Conservation (phyloP, 2,888 invertebrate species). For the Agonopterix heracliana region DNA sequence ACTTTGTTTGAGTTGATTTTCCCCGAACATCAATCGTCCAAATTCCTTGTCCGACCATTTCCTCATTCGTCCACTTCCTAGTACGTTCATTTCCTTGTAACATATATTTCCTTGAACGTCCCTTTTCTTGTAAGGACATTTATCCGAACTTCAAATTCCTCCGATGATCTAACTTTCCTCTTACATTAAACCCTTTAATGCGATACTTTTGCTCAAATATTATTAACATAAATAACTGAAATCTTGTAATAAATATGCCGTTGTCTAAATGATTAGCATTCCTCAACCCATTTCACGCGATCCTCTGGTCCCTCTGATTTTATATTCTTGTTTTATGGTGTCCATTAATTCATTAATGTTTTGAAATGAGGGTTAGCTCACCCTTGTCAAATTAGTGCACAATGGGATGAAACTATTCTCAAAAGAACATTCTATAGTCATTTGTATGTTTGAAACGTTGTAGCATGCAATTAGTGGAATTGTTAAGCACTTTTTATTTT, state of each 20-base stretch:
- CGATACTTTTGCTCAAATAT: too few species aligned
- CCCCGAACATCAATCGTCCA: too few species aligned
- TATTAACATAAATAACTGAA: conserved; percentile 10
- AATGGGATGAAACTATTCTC: conserved; percentile 40
- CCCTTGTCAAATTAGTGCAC: conserved; percentile 49
- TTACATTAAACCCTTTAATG: too few species aligned
- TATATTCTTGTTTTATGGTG: conserved; percentile 32
- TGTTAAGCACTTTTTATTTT: too few species aligned
- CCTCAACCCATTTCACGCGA: conserved; percentile 5
- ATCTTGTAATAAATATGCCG: conserved; percentile 20
- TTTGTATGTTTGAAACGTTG: conserved; percentile 9
- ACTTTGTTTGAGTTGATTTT: too few species aligned
- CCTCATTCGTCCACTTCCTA: too few species aligned
- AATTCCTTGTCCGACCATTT: too few species aligned
- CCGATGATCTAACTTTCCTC: too few species aligned
- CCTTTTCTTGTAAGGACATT: too few species aligned
- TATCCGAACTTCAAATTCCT: too few species aligned
- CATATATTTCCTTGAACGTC: too few species aligned
- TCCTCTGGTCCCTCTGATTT: conserved; percentile 14
- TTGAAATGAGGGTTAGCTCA: conserved; percentile 37
- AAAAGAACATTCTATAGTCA: conserved; percentile 41
- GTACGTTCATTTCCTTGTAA: too few species aligned
- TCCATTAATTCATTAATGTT: conserved; percentile 51
- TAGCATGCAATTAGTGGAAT: background rate
- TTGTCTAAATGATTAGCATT: conserved; percentile 1